Evolutionary conservation across 2,113 vertebrate species (phyloP).

Genomic region (Henicopernis longicauda): DNA sequence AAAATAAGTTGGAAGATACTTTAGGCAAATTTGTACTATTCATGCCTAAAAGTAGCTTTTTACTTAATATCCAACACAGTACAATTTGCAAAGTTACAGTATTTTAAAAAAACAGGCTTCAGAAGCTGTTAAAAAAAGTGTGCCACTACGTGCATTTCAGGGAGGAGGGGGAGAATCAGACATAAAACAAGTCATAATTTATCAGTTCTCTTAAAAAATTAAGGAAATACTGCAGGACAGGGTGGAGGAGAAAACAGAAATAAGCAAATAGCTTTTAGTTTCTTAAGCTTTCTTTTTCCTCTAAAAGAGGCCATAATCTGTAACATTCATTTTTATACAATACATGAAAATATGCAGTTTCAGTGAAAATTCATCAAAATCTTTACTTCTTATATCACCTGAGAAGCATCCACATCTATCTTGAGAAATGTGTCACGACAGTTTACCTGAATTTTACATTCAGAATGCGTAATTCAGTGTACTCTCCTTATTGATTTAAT

Average conservation of each 20-base stretch:
- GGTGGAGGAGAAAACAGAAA: not conserved
- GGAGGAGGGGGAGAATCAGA: not conserved
- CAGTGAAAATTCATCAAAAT: not conserved
- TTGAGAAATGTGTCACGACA: not conserved
- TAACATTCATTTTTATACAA: not conserved
- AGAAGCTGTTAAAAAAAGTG: not conserved
- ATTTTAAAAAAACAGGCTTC: not conserved
- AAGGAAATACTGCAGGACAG: not conserved
- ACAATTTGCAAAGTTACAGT: not conserved
- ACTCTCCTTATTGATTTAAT: not conserved
- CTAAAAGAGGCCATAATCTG: not conserved
- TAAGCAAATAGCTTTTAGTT: not conserved
- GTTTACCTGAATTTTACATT: not conserved
- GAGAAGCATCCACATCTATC: not conserved
- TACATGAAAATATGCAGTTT: not conserved
- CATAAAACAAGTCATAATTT: not conserved
- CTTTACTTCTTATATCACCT: not conserved
- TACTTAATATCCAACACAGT: not conserved
- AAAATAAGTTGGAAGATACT: not conserved
- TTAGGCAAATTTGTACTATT: not conserved
- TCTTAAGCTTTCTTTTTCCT: not conserved
- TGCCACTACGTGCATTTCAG: not conserved
- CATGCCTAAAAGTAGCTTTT: not conserved
- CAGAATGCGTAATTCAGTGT: not conserved
- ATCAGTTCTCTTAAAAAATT: not conserved